These are phyloP conservation scores for Microcaecilia unicolor DNA, from an alignment of 2,797 vertebrate genomes.

Conservation along the genomic window DNA sequence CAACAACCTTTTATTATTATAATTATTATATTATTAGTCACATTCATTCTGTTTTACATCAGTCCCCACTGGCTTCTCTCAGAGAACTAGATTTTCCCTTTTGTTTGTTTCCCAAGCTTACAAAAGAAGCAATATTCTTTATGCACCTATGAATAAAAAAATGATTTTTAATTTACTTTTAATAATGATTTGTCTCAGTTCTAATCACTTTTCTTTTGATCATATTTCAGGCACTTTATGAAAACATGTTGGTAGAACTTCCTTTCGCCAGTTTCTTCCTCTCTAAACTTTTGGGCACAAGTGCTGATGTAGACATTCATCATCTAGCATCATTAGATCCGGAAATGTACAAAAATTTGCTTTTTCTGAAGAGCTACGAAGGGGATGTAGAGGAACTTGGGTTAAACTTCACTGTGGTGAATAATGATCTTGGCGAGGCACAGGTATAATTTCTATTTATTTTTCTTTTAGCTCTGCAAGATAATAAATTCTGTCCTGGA, in stretches of 20 bases:
- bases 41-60: no score
- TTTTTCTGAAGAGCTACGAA: constrained; percentile 97
- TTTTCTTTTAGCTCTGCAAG: background rate
- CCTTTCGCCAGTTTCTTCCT: constrained; percentile 96
- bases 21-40: no score
- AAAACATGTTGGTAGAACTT: constrained; percentile 96
- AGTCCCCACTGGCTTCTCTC: no score
- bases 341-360: constrained; percentile 91
- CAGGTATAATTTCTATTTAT: constrained; percentile 58
- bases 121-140: no score
- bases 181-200: background rate
- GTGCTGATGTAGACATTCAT: constrained; percentile 95
- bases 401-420: constrained; percentile 93
- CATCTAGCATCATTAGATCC: constrained; percentile 93
- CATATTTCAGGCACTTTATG: constrained; percentile 89
- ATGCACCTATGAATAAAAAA: no score
- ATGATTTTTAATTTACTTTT: background rate
- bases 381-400: constrained; percentile 93
- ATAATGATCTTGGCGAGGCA: constrained; percentile 94
- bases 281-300: constrained; percentile 91
- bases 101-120: no score
- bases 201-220: no score
- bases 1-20: no score
- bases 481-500: constrained; percentile 45
- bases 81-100: no score